A percentile compares a stretch with the other conserved stretches of the same genome.
Evolutionary conservation across 92 coral and sea anemone genomes (phyloP).

Genomic region (Meandrina meandrites): DNA sequence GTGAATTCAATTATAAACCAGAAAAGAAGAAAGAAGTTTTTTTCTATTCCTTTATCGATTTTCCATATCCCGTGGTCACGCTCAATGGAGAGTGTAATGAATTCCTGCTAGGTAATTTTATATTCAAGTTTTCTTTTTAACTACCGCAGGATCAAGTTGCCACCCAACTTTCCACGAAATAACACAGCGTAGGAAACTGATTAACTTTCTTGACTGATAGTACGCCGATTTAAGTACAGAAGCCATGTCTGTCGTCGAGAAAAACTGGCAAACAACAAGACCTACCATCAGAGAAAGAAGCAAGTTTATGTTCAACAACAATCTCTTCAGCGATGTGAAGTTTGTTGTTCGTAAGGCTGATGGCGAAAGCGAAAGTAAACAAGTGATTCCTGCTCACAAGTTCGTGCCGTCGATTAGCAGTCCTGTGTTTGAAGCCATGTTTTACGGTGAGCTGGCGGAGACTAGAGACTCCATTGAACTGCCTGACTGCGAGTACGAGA

Average conservation of each 20-base stretch:
- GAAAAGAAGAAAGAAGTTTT: no score
- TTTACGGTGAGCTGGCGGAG: conserved; percentile 68
- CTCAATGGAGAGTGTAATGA: no score
- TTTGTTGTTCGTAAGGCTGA: background rate
- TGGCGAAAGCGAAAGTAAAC: conserved; percentile 18
- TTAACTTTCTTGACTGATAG: background rate
- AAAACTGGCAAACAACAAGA: conserved; percentile 70
- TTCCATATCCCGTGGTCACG: no score
- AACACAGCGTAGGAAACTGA: background rate
- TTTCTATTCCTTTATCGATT: no score
- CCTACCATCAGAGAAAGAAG: conserved; percentile 62
- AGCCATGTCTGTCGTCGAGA: background rate
- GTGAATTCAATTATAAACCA: no score
- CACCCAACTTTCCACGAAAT: background rate
- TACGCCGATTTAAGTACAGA: background rate
- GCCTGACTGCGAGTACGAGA: conserved; percentile 71
- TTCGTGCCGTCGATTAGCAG: conserved; percentile 38
- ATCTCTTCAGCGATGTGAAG: conserved; percentile 58
- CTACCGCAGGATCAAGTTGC: background rate
- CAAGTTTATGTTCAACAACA: conserved; percentile 60
- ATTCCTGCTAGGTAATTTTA: no score
- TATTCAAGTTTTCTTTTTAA: no score
- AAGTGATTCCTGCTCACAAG: conserved; percentile 41
- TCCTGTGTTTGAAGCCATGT: conserved; percentile 73
- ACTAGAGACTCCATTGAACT: conserved; percentile 53